These are phyloP conservation scores for Ancistrus triradiatus DNA, from an alignment of 2,113 vertebrate genomes.

Conservation along the genomic window DNA sequence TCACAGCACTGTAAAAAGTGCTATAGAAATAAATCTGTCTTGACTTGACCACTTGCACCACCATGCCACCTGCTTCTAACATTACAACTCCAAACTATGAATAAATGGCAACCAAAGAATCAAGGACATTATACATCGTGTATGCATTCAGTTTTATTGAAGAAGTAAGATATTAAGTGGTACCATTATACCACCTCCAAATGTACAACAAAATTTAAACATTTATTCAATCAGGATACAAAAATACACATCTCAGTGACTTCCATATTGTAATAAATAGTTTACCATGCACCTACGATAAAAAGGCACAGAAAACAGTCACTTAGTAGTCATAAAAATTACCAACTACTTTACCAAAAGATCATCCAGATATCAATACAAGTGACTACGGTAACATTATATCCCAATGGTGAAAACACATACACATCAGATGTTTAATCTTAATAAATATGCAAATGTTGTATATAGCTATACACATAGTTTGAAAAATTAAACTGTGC, in stretches of 20 bases:
- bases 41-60: too few species aligned
- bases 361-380: slow-evolving; percentile 92
- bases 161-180: slow-evolving; percentile 85
- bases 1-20: too few species aligned
- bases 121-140: slow-evolving; percentile 58
- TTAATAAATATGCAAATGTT: slow-evolving; percentile 97
- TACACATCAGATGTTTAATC: slow-evolving; percentile 87
- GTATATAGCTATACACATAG: slow-evolving; percentile 66
- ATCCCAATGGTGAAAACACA: slow-evolving; percentile 98
- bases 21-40: too few species aligned
- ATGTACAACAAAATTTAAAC: slow-evolving; percentile 86
- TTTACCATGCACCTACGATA: slow-evolving; percentile 92
- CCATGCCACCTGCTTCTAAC: too few species aligned
- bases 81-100: too few species aligned
- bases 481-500: slow-evolving; percentile 92
- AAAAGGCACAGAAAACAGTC: slow-evolving; percentile 98
- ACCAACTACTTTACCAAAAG: slow-evolving; percentile 93
- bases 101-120: background rate
- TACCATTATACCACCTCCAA: slow-evolving; percentile 77
- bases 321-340: slow-evolving; percentile 99
- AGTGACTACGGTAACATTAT: slow-evolving; percentile 93
- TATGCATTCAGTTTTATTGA: slow-evolving; percentile 92
- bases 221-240: slow-evolving; percentile 91
- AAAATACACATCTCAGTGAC: slow-evolving; percentile 98
- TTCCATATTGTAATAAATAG: slow-evolving; percentile 97